Base-by-base conservation (phyloP, 2,888 invertebrate genomes). In the Lasioglossum lativentre region DNA sequence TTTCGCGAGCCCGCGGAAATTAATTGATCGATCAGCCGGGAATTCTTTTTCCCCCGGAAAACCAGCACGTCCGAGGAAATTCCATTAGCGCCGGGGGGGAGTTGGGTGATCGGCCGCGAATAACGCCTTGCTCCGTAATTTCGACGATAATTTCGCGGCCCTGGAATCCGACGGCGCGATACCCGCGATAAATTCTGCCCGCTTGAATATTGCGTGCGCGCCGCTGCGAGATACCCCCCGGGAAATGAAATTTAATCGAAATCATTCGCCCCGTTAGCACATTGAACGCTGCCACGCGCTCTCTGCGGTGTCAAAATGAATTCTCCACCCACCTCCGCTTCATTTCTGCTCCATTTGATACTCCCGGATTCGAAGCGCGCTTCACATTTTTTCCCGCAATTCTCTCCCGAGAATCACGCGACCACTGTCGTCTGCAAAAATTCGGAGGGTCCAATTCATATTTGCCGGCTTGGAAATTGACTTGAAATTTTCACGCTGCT, bases 1-100 rank as follows among this genome's bases (percentile, higher is more conserved):
- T 87, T 80, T 56, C 68, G 34, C 42, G 10, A 23, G 75, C 71
- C 56, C 56, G 14, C 59, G 52, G 40, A 59, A 73, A 82, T 79
- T 74, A 89, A 89, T 87, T 85, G 71, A 73, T 79, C 83, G 77
- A 82, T 78, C 73, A 78, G 52, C 56, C 34, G 79, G 77, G 70
- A 73, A 83, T 70, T 83, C 70, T 70, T 68, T 30, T n/a, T 23
- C 34, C 42, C 23, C 34, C 42, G 75, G 40, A 47, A 47, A 74
- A 42, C 56, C 45, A 5, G 47, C 47, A 47, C 59, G 34, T 47
- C 68, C 34, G 70, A 81, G 82, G 71, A 72, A 82, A 80, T 80
- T 85, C 79, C 42, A 74, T 85, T 83, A 73, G 40, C 74, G 71
- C 52, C 10, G 40, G 30, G 16, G 6, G 66, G 63, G 30, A 38